phyloP scores from a whole-genome alignment of 1,140 invertebrate species.

The Mycetomoellerius zeteki region DNA sequence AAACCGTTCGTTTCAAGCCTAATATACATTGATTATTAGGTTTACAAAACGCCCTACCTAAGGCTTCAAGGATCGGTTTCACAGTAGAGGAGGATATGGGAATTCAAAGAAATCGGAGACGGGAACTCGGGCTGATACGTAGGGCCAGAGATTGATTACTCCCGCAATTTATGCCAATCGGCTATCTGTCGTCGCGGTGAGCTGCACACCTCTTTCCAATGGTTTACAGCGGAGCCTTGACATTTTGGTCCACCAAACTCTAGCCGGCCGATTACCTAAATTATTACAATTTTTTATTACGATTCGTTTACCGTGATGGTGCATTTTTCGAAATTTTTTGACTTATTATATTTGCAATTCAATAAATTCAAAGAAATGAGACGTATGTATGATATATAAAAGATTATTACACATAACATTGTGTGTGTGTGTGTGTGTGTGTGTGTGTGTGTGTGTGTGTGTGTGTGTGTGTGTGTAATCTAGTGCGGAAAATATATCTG shows the following conservation, averaged over 20 bases:
- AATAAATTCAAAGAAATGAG: neutral
- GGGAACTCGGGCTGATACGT: constrained; percentile 53
- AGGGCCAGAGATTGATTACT: constrained; percentile 88
- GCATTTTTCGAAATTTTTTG: neutral
- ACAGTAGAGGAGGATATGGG: constrained; percentile 55
- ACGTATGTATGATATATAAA: neutral
- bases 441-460: too few relatives aligned
- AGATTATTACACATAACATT: too few relatives aligned
- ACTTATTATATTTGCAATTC: neutral
- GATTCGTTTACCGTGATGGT: neutral
- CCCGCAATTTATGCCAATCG: constrained; percentile 98
- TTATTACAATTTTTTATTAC: constrained; percentile 18
- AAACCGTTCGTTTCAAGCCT: constrained; percentile 69
- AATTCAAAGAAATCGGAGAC: constrained; percentile 61
- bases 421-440: too few relatives aligned
- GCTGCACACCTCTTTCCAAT: constrained; percentile 98
- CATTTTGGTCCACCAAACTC: constrained; percentile 95
- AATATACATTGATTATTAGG: constrained; percentile 78
- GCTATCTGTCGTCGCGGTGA: constrained; percentile 99
- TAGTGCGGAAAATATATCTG: too few relatives aligned
- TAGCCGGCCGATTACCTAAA: constrained; percentile 96
- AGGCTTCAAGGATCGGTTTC: constrained; percentile 67
- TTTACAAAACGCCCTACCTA: constrained; percentile 79
- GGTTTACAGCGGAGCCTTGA: constrained; percentile 93
- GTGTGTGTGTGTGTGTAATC: too few relatives aligned